A percentile compares a stretch with the other conserved stretches of the same genome.
phyloP scores from a whole-genome alignment of 2,888 invertebrate species.

The Diogma glabrata region DNA sequence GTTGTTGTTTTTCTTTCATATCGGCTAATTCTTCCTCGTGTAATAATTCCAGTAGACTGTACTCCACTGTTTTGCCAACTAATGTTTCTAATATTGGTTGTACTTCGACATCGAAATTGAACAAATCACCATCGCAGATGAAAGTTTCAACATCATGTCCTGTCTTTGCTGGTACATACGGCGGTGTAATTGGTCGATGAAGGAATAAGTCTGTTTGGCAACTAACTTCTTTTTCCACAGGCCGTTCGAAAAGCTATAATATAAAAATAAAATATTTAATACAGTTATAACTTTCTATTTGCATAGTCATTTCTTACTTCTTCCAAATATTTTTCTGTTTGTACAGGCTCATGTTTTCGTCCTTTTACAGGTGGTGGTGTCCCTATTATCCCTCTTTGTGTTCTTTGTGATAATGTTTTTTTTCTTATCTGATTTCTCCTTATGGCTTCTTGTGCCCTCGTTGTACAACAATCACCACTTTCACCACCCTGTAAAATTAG shows the following conservation, averaged over 20 bases:
- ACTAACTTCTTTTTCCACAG: conserved; percentile 62
- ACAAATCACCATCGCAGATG: conserved; percentile 84
- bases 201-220: conserved; percentile 81
- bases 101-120: conserved; percentile 86
- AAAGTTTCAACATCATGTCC: conserved; percentile 76
- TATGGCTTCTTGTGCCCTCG: conserved; percentile 38
- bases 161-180: conserved; percentile 64
- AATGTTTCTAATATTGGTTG: conserved; percentile 80
- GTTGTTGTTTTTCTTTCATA: conserved; percentile 53
- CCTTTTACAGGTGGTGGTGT: conserved; percentile 52
- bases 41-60: conserved; percentile 77
- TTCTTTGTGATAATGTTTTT: conserved; percentile 41
- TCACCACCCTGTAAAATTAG: conserved; percentile 34
- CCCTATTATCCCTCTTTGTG: conserved; percentile 40
- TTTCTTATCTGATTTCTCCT: conserved; percentile 64
- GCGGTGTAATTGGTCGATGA: conserved; percentile 70
- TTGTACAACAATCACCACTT: conserved; percentile 27
- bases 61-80: conserved; percentile 81
- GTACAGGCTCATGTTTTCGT: conserved; percentile 73
- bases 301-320: conserved; percentile 42
- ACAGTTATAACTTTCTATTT: not conserved
- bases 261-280: conserved; percentile 30
- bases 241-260: no score
- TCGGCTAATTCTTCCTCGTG: conserved; percentile 86
- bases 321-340: conserved; percentile 83